These are phyloP conservation scores for Dufourea novaeangliae DNA, from an alignment of 1,140 invertebrate species.

Conservation along the genomic window DNA sequence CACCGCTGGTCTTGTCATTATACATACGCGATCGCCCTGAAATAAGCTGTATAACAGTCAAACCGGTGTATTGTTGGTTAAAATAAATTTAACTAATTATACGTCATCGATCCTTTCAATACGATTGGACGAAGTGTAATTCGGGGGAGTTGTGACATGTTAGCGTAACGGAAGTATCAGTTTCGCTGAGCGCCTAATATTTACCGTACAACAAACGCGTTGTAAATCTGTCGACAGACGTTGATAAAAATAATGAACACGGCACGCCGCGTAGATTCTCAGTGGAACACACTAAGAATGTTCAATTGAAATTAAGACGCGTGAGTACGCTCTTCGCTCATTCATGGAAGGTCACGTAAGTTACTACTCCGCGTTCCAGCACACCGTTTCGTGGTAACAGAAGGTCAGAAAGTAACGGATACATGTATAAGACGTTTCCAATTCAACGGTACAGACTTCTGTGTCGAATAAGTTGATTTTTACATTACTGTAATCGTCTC, in stretches of 20 bases:
- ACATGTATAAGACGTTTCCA: no score
- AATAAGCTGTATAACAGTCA: no score
- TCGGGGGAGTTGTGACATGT: no score
- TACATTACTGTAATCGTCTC: no score
- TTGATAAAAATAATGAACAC: background rate
- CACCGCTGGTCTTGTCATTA: no score
- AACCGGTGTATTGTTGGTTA: no score
- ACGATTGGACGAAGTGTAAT: background rate
- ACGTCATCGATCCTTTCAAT: background rate
- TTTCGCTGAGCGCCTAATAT: background rate
- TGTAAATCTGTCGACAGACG: background rate
- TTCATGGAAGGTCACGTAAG: background rate
- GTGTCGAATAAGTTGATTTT: no score
- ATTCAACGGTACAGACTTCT: no score
- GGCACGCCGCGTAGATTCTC: no score
- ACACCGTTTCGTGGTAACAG: background rate
- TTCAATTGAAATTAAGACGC: background rate
- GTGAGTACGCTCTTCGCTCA: background rate
- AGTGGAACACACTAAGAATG: background rate
- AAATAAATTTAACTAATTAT: background rate
- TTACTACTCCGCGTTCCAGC: no score
- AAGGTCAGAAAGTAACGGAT: no score
- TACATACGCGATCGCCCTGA: no score
- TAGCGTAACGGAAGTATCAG: background rate
- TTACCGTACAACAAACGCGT: background rate